phyloP scores from a whole-genome alignment of 37 sponge, comb jelly and placozoan genomes.

The Aphrocallistes beatrix region DNA sequence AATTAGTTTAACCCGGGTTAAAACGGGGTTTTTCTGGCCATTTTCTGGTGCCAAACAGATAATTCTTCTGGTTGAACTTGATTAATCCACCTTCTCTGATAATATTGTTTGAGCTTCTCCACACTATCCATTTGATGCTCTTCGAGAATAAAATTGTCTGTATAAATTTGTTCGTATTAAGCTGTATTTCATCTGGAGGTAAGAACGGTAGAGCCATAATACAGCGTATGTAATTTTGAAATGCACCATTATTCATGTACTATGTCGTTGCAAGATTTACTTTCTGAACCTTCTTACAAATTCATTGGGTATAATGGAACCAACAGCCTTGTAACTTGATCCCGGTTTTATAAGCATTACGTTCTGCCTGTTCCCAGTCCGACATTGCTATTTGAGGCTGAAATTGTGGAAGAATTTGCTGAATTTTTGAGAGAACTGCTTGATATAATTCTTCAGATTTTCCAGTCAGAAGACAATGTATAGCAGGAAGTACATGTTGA shows the following conservation, averaged over 20 bases:
- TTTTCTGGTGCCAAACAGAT: slow-evolving; percentile 9
- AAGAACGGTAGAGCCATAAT: no score
- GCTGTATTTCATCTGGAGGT: no score
- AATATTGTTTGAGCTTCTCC: slow-evolving; percentile 13
- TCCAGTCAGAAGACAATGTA: slow-evolving; percentile 13
- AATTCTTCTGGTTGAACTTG: slow-evolving; percentile 14
- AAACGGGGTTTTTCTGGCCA: no score
- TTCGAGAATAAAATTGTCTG: not conserved
- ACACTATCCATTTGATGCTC: slow-evolving; percentile 4
- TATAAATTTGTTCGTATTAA: no score
- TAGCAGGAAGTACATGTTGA: slow-evolving; percentile 17
- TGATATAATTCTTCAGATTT: slow-evolving; percentile 17
- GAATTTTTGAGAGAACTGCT: slow-evolving; percentile 8
- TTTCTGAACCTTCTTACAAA: slow-evolving; percentile 8
- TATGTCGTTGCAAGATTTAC: slow-evolving; percentile 16
- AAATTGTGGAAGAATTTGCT: not conserved
- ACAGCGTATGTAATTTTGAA: slow-evolving; percentile 15
- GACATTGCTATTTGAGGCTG: slow-evolving; percentile 19
- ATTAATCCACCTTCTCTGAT: not conserved
- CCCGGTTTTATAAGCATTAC: slow-evolving; percentile 15
- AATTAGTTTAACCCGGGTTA: no score
- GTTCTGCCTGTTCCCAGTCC: slow-evolving; percentile 9
- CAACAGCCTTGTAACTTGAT: slow-evolving; percentile 13
- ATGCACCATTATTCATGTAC: not conserved
- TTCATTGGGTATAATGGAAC: slow-evolving; percentile 9